Evolutionary conservation across 2,888 invertebrate species (phyloP).

Genomic region (Acronicta leporina): DNA sequence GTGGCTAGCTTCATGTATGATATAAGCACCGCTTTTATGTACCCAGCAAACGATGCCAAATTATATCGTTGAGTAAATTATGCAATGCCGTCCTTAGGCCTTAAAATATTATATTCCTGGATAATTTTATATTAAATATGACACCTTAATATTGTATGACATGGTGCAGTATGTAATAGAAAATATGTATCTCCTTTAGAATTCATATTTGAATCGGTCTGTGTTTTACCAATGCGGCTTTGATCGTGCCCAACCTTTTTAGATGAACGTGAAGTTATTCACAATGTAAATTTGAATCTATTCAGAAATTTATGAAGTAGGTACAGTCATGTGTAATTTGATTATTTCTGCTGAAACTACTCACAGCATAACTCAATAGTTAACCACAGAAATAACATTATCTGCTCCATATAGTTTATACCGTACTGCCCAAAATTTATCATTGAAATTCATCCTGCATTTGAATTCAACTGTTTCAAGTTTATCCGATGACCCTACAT

Average conservation of each 20-base stretch:
- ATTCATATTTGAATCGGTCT: too few species aligned
- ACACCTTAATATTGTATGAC: too few species aligned
- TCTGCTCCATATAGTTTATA: constrained; percentile 6
- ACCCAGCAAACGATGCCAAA: constrained; percentile 20
- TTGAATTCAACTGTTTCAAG: constrained; percentile 41
- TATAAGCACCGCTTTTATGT: constrained; percentile 21
- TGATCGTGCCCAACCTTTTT: too few species aligned
- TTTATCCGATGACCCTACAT: constrained; percentile 59
- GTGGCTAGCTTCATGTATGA: constrained; percentile 34
- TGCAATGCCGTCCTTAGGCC: neutral
- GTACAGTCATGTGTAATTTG: neutral
- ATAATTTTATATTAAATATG: too few species aligned
- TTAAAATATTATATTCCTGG: too few species aligned
- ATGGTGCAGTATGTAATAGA: too few species aligned
- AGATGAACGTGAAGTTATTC: too few species aligned
- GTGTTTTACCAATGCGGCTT: too few species aligned
- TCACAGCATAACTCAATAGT: constrained; percentile 2
- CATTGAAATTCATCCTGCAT: constrained; percentile 42
- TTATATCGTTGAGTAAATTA: constrained; percentile 1
- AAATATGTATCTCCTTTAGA: too few species aligned
- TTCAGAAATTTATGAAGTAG: too few species aligned
- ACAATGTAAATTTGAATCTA: too few species aligned
- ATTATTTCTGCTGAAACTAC: neutral
- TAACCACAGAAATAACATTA: constrained; percentile 30
- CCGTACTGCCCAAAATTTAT: constrained; percentile 16